phyloP scores from a whole-genome alignment of 2,113 vertebrate species.

The Petaurus breviceps region DNA sequence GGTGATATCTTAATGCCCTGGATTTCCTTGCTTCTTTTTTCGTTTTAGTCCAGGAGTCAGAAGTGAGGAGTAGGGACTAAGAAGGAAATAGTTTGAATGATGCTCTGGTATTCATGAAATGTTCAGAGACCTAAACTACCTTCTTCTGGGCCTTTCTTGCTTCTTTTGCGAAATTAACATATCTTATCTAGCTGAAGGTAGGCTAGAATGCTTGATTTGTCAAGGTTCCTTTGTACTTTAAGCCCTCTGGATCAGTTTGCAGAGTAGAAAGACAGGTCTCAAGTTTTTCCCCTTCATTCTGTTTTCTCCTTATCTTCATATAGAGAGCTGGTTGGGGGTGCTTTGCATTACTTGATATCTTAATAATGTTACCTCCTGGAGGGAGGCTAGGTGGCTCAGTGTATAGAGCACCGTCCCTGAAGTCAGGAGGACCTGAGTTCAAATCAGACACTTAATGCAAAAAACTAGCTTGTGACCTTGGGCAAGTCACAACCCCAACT shows the following conservation, averaged over 20 bases:
- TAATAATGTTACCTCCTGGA: neutral
- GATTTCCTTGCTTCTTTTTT: neutral
- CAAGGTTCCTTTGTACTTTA: neutral
- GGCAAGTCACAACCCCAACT: too few relatives aligned
- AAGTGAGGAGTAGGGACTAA: neutral
- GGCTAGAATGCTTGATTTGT: neutral
- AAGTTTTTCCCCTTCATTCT: neutral
- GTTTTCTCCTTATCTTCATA: neutral
- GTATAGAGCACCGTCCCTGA: too few relatives aligned
- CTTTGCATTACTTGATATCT: neutral
- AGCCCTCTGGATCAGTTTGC: neutral
- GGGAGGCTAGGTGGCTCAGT: too few relatives aligned
- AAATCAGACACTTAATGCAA: too few relatives aligned
- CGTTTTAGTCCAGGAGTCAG: neutral
- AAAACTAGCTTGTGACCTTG: too few relatives aligned
- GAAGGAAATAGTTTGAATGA: neutral
- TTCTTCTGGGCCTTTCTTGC: neutral
- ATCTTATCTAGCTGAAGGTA: neutral
- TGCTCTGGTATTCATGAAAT: neutral
- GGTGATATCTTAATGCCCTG: neutral
- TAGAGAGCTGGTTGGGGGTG: neutral
- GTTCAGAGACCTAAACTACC: neutral
- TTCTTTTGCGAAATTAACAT: neutral
- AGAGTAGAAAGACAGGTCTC: neutral
- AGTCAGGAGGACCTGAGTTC: too few relatives aligned